Conservation (phyloP, 2,797 vertebrate genomes). For the Manis javanica region DNA sequence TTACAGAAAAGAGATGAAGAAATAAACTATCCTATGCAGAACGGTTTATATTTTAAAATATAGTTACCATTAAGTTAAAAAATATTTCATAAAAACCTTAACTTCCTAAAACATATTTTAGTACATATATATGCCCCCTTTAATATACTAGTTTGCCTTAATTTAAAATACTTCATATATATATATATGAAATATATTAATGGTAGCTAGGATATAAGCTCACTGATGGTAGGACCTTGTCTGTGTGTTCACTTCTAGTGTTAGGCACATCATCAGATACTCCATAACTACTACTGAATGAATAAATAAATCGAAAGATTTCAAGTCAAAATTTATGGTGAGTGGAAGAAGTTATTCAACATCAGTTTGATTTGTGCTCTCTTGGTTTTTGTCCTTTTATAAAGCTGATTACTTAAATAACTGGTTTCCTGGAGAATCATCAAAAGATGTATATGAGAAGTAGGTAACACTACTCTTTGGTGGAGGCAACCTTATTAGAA, state of each 20-base stretch:
- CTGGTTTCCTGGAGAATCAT: background rate
- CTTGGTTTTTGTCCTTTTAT: background rate
- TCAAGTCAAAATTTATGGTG: background rate
- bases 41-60: background rate
- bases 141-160: background rate
- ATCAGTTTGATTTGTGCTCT: constrained; percentile 4
- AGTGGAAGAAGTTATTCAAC: background rate
- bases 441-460: background rate
- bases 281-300: background rate
- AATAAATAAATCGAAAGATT: background rate
- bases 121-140: background rate
- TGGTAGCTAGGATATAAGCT: background rate
- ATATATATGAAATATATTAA: constrained; percentile 16
- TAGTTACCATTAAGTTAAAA: background rate
- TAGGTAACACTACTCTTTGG: background rate
- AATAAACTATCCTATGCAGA: background rate
- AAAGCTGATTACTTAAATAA: constrained; percentile 43
- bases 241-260: background rate
- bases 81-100: constrained; percentile 8
- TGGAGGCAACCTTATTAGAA: background rate
- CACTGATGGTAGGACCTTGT: background rate
- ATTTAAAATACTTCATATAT: constrained; percentile 20
- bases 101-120: constrained; percentile 4
- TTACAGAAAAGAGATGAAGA: background rate
- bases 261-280: background rate